Evolutionary conservation across 1,140 invertebrate species (phyloP).

Genomic region (Nebria ingens): DNA sequence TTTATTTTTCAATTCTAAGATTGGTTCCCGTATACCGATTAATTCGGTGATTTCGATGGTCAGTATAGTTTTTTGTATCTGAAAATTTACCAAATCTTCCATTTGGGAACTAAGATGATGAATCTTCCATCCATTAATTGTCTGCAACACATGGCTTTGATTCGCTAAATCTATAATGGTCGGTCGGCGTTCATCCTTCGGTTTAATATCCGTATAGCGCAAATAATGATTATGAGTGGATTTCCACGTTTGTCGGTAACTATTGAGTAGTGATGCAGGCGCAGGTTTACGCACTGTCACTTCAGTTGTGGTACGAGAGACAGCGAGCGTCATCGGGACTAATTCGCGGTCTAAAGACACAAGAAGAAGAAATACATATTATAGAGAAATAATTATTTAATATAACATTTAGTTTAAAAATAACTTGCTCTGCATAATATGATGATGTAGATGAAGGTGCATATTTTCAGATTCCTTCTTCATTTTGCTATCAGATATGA

Average conservation of each 20-base stretch:
- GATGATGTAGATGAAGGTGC: background rate
- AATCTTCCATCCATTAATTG: slow-evolving; percentile 92
- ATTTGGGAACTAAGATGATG: slow-evolving; percentile 85
- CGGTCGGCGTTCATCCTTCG: slow-evolving; percentile 70
- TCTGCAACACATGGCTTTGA: slow-evolving; percentile 77
- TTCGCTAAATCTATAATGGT: slow-evolving; percentile 81
- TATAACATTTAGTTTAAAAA: background rate
- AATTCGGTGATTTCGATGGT: too few species aligned
- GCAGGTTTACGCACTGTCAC: slow-evolving; percentile 30
- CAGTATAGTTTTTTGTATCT: slow-evolving; percentile 12
- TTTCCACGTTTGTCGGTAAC: slow-evolving; percentile 43
- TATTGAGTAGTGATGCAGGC: slow-evolving; percentile 35
- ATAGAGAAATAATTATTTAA: background rate
- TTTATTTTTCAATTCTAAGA: slow-evolving; percentile 1
- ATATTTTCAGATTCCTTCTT: slow-evolving; percentile 37
- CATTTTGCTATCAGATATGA: slow-evolving; percentile 47
- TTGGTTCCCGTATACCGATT: slow-evolving; percentile 17
- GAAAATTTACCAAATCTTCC: slow-evolving; percentile 71
- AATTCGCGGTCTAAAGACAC: background rate
- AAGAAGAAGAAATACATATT: background rate
- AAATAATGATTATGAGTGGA: slow-evolving; percentile 69
- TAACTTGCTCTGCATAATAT: background rate
- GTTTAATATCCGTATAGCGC: slow-evolving; percentile 76
- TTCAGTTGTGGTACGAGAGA: background rate
- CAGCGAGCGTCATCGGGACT: too few species aligned